These are phyloP conservation scores for Galerucella pusilla DNA, from an alignment of 2,888 invertebrate species.

Conservation along the genomic window DNA sequence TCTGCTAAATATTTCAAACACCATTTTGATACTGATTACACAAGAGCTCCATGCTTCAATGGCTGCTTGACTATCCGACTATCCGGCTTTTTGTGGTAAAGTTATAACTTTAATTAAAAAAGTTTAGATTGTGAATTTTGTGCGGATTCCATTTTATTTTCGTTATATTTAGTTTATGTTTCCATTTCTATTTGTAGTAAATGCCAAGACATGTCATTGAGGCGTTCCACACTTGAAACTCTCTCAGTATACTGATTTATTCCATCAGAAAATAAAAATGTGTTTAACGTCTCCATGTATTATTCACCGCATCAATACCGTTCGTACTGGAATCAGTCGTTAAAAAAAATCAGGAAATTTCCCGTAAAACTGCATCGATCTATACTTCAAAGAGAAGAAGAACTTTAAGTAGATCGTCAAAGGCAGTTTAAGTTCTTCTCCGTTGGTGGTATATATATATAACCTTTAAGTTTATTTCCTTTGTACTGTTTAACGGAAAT, in stretches of 20 bases:
- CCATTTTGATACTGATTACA: no score
- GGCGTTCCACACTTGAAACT: no score
- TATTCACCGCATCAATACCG: constrained; percentile 4
- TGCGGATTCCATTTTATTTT: no score
- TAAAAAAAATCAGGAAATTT: constrained; percentile 14
- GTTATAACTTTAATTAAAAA: no score
- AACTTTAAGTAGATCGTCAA: constrained; percentile 43
- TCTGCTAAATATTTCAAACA: no score
- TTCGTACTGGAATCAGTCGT: background rate
- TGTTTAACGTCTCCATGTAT: background rate
- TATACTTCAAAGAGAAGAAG: constrained; percentile 14
- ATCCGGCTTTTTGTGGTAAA: no score
- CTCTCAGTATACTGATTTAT: background rate
- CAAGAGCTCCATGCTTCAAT: no score
- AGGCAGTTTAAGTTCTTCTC: constrained; percentile 43
- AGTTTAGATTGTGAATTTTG: no score
- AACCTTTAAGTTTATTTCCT: constrained; percentile 41
- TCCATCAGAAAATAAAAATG: background rate
- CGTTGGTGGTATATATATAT: constrained; percentile 25
- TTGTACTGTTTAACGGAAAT: constrained; percentile 47
- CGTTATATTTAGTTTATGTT: no score
- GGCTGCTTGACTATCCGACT: no score
- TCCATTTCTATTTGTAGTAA: no score
- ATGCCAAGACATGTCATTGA: no score
- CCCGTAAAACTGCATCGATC: constrained; percentile 11